Conservation (phyloP, 1,140 invertebrate species). For the Lasaia peninsularis region DNA sequence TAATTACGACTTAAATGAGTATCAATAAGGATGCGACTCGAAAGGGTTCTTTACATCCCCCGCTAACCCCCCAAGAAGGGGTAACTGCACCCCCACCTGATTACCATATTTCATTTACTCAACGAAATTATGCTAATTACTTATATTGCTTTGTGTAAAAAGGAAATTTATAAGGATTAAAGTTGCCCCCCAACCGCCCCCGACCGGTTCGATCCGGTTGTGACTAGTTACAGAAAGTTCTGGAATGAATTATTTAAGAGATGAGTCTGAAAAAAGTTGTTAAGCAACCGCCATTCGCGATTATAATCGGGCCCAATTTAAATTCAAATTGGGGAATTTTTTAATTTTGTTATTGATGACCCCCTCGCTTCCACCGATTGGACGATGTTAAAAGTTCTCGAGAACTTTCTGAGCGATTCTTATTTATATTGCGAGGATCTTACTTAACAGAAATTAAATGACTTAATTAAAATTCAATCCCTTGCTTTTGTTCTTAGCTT, state of each 20-base stretch:
- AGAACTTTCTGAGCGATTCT: conserved; percentile 48
- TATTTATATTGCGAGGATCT: conserved; percentile 48
- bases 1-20: conserved; percentile 66
- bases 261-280: conserved; percentile 52
- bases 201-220: conserved; percentile 46
- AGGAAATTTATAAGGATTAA: conserved; percentile 78
- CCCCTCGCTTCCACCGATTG: conserved; percentile 56
- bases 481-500: conserved; percentile 17
- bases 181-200: conserved; percentile 55
- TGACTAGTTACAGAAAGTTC: conserved; percentile 56
- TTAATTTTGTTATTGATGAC: conserved; percentile 76
- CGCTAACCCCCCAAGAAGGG: conserved; percentile 51
- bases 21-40: conserved; percentile 69
- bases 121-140: conserved; percentile 78
- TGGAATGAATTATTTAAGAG: conserved; percentile 68
- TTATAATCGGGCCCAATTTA: conserved; percentile 75
- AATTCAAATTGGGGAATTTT: conserved; percentile 75
- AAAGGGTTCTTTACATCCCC: conserved; percentile 43
- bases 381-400: conserved; percentile 59
- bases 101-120: conserved; percentile 78
- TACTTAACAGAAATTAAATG: conserved; percentile 29
- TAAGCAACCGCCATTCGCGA: conserved; percentile 57
- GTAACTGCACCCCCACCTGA: conserved; percentile 55
- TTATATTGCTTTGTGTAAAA: conserved; percentile 78
- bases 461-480: conserved; percentile 29